Base-by-base conservation (phyloP, 2,888 invertebrate genomes). In the Meiosimyza platycephala region DNA sequence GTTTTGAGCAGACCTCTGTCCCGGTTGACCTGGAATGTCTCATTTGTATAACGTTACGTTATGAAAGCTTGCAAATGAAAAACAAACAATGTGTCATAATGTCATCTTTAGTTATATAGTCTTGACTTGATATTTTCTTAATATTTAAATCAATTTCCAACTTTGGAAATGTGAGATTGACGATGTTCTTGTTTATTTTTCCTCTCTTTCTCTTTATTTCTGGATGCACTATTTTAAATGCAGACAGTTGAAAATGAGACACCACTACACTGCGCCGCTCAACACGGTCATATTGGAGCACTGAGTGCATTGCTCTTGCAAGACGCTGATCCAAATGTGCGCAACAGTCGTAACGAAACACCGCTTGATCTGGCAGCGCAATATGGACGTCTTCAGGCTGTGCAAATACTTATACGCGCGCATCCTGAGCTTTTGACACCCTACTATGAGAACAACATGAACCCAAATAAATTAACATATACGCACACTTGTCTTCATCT, bases 331-430 rank as follows among this genome's bases (percentile, higher is more conserved):
- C 95, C 97, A 60, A 92, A 93, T 79, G 92, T 96, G 83, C 91
- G 93, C 79, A 97, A 97, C 87, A 91, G 91, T 79, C 92, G 93
- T 75, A 95, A 95, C 70, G 98, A 98, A 87, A 96, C 96, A 51
- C 94, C 98, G 0, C 89, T 99, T 82, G 98, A 99, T 87, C 90
- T 99, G 75, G 98, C 98, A 11, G 95, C 97, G 69, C 96, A 97
- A 88, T 95, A 95, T 87, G 95, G 95, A 82, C 85, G 87, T 2
- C 89, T 95, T 85, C 95, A 96, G 83, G 95, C 95, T 0, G 97
- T 98, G 70, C 94, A 96, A 87, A 90, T 94, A 80, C 89, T 98
- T 76, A 92, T 98, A 50, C 90, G 93, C 77, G 93, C 93, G 16
- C 93, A 95, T 86, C 95, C 96, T 0, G 93, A 94, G 81, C 89